Base-by-base conservation (phyloP, 1,140 invertebrate species). In the Yoshiicerus persimilis region DNA sequence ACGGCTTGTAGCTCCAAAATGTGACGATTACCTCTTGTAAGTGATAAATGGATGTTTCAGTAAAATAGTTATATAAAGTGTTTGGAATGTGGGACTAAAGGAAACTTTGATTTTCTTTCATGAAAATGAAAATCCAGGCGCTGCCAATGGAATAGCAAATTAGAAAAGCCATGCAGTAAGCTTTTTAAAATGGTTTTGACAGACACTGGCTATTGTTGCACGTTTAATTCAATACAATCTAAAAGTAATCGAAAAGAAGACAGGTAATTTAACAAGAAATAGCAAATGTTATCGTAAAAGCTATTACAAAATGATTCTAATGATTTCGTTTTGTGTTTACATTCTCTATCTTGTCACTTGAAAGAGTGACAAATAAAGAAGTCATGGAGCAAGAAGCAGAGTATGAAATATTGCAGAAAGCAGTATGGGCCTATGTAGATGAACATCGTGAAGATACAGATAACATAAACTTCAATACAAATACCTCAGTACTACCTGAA, bases 161-260 rank as follows among this genome's bases (percentile, higher is more conserved):
- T 16, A 30, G 39, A 64, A n/a, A 86, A 34, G 41, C 70, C 70
- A 9, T 90, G 90, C 23, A 88, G 62, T 16, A 66, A 88, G 16
- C 20, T 90, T 16, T 90, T 90, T 77, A 88, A 88, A 30, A 41
- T 90, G 30, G 89, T 89, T 25, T 75, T 90, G 2, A 90, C 90
- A 2, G 90, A 90, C 62, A 86, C 89, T n/a, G 90, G 90, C 27
- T 90, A 90, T 62, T 90, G 90, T 56, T 90, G 90, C 41, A 90
- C 80, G 11, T 90, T 90, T 75, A 90, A 90, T 77, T 85, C 89
- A 8, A 90, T 89, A 34, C 75, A 56, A 8, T 30, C 39, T 11
- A 83, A 41, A n/a, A 86, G 83, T 47, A 80, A 9, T 9, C 66
- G 85, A 10, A 86, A 64, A 86, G 56, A 66, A 8, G 83, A 88